phyloP scores from a whole-genome alignment of 2,888 invertebrate species.

The Oasisia sp. region DNA sequence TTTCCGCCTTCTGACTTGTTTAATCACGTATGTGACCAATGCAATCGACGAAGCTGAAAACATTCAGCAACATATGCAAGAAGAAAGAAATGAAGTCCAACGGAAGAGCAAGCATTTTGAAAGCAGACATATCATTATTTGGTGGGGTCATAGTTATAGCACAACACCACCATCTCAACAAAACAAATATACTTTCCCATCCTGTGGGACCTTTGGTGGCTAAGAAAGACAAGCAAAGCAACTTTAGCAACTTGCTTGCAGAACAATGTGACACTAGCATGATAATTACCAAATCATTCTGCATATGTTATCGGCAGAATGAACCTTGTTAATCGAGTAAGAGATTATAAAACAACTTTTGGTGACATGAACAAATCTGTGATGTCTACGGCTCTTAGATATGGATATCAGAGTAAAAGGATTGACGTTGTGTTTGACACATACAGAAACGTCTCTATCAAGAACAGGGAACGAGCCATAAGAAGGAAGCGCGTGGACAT shows the following conservation, averaged over 20 bases:
- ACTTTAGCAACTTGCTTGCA: conserved; percentile 24
- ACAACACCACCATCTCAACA: too few relatives aligned
- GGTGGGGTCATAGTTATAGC: too few relatives aligned
- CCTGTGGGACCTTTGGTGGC: conserved; percentile 35
- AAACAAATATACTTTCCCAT: conserved; percentile 37
- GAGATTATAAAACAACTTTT: conserved; percentile 35
- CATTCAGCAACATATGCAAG: too few relatives aligned
- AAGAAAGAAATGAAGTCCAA: too few relatives aligned
- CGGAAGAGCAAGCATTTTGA: too few relatives aligned
- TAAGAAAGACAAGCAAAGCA: conserved; percentile 40
- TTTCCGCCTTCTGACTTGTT: too few relatives aligned
- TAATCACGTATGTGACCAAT: too few relatives aligned
- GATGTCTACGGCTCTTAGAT: conserved; percentile 30
- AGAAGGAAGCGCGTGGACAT: conserved; percentile 30
- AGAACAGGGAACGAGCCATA: conserved; percentile 35
- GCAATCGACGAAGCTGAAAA: too few relatives aligned
- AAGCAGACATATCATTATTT: too few relatives aligned
- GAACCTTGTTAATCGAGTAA: conserved; percentile 35
- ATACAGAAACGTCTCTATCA: conserved; percentile 39
- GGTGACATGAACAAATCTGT: conserved; percentile 31
- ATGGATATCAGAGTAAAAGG: too few relatives aligned
- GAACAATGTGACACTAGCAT: conserved; percentile 36
- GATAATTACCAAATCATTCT: conserved; percentile 30
- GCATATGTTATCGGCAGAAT: conserved; percentile 39
- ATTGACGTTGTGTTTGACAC: conserved; percentile 40